Base-by-base conservation (phyloP, 1,140 invertebrate genomes). In the Leptopilina boulardi region DNA sequence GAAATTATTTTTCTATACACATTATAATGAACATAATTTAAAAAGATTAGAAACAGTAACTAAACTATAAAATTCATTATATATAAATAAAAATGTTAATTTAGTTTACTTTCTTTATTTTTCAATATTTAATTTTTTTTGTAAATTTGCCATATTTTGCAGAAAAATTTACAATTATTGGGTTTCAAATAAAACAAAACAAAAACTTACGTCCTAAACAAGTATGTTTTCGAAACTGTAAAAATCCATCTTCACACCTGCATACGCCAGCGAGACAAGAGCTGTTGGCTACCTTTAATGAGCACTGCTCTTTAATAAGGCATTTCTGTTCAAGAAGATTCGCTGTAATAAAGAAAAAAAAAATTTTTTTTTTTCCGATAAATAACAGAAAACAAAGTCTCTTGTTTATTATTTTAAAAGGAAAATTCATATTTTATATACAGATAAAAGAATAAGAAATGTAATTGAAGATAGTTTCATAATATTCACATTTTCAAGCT, bases 161-260 rank as follows among this genome's bases (percentile, higher is more conserved):
- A n/a, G n/a, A n/a, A n/a, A n/a, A n/a, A n/a, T n/a, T n/a, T n/a
- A n/a, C n/a, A n/a, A n/a, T n/a, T n/a, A n/a, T n/a, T n/a, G n/a
- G n/a, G n/a, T n/a, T n/a, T n/a, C n/a, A 15, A 26, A 23, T 26
- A 21, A 13, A 4, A 59, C 18, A n/a, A 47, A n/a, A 73, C 59
- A 70, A 38, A 70, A 30, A 11, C 96, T 96, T 93, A 97, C 96
- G 96, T 87, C 94, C 93, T 41, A 97, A 92, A 91, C 97, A 98
- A 26, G 96, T 97, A 87, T 98, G 96, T 86, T 96, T 94, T 82
- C 96, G 93, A 90, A 96, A 96, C 85, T 96, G 95, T 56, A 97
- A 90, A 90, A 94, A 96, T 73, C 96, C 95, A 82, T 95, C 93
- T 66, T 94, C 93, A 88, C 97, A 97, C 30, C 94, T 93, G 88